These are phyloP conservation scores for Scytalopus superciliaris DNA, from an alignment of 2,113 vertebrate species.

Conservation along the genomic window DNA sequence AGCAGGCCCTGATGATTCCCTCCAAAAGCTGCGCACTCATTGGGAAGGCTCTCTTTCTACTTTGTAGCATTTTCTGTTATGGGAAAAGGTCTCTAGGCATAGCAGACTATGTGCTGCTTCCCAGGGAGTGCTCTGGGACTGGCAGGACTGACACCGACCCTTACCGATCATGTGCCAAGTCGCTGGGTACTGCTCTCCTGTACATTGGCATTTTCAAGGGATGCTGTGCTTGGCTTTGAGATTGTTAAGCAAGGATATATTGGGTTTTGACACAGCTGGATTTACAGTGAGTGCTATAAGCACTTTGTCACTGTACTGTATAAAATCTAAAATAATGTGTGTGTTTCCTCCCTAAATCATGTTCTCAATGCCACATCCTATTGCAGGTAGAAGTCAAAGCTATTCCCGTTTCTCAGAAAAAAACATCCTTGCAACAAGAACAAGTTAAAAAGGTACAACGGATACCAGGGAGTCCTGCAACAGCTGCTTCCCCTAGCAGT, in stretches of 20 bases:
- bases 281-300: background rate
- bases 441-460: slow-evolving; percentile 88
- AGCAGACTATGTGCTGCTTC: background rate
- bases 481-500: slow-evolving; percentile 72
- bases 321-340: background rate
- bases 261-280: background rate
- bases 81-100: background rate
- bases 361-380: background rate
- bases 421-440: slow-evolving; percentile 89
- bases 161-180: background rate
- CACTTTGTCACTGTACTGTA: background rate
- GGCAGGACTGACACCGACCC: background rate
- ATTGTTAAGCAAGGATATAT: background rate
- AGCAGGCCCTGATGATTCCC: background rate
- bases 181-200: background rate
- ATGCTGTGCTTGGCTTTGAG: background rate
- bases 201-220: background rate
- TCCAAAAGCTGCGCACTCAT: background rate
- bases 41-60: background rate
- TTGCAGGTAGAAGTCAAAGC: slow-evolving; percentile 97
- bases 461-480: slow-evolving; percentile 83
- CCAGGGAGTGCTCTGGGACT: background rate
- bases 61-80: background rate
- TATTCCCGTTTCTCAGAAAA: slow-evolving; percentile 97
- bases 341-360: background rate